Percentiles rank a stretch among this genome's conserved stretches.
Evolutionary conservation across 2,888 invertebrate genomes (phyloP).

Genomic region (Labia minor): DNA sequence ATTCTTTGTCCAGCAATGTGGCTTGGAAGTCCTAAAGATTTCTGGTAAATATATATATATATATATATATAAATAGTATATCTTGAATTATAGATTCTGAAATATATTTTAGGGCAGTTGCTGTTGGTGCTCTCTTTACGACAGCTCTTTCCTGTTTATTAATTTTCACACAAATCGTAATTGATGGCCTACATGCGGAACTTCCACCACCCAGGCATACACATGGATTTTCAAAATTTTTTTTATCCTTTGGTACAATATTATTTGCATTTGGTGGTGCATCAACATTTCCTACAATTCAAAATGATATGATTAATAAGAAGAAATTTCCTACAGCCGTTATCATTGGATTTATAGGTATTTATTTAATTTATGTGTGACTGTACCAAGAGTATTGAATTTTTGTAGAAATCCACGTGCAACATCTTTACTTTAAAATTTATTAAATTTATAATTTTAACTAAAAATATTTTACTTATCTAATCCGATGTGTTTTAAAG

Average conservation of each 20-base stretch:
- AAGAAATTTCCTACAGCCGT: conserved; percentile 53
- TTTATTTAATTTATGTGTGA: conserved; percentile 22
- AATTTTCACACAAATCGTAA: conserved; percentile 50
- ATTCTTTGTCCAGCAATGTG: conserved; percentile 51
- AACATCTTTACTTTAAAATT: too few species aligned
- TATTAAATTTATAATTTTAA: too few species aligned
- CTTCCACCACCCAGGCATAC: conserved; percentile 40
- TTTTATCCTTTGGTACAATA: conserved; percentile 56
- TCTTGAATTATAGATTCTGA: conserved; percentile 1
- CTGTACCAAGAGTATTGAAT: background rate
- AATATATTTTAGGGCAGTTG: conserved; percentile 44
- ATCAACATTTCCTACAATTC: conserved; percentile 65
- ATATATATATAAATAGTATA: too few species aligned
- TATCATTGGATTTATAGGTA: conserved; percentile 50
- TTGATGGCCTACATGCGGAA: conserved; percentile 39
- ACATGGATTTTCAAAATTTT: conserved; percentile 52
- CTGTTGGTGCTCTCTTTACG: conserved; percentile 50
- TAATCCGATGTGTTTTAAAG: too few species aligned
- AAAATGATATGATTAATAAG: conserved; percentile 63
- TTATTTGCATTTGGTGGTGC: conserved; percentile 63
- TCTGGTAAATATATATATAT: too few species aligned
- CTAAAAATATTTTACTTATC: too few species aligned
- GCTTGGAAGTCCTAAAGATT: conserved; percentile 60
- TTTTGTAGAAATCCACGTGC: too few species aligned
- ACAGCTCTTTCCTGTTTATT: conserved; percentile 51